These are phyloP conservation scores for Ceratotherium simum DNA, from an alignment of 2,113 vertebrate species.

Conservation along the genomic window DNA sequence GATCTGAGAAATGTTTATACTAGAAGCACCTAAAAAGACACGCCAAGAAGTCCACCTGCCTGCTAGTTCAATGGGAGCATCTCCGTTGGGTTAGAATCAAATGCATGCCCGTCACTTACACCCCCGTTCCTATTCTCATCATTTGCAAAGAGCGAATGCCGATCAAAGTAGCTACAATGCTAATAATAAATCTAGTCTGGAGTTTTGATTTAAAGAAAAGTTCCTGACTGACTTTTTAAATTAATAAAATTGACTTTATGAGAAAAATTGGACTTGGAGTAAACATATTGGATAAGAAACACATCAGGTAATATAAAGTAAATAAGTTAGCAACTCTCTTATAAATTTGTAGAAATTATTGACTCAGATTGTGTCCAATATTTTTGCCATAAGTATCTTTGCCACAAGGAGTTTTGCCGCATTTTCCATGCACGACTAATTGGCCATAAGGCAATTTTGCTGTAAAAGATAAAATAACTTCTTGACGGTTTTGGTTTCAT, in stretches of 20 bases:
- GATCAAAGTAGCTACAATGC: background rate
- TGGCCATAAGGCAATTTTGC: too few species aligned
- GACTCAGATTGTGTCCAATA: too few species aligned
- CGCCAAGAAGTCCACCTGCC: background rate
- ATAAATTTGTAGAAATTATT: slow-evolving; percentile 35
- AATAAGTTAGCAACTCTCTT: slow-evolving; percentile 2
- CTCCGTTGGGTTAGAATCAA: background rate
- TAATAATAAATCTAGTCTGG: background rate
- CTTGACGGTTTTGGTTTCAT: too few species aligned
- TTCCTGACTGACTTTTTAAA: background rate
- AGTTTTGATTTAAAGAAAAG: slow-evolving; percentile 46
- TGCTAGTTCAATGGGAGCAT: background rate
- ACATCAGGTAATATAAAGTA: background rate
- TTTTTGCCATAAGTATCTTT: too few species aligned
- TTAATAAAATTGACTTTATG: background rate
- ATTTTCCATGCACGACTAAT: too few species aligned
- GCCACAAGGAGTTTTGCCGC: too few species aligned
- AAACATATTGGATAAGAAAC: background rate
- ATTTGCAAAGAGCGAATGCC: background rate
- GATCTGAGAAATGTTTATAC: background rate
- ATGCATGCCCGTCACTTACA: background rate
- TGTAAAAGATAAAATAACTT: too few species aligned
- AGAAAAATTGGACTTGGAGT: background rate
- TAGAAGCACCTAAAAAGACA: slow-evolving; percentile 30
- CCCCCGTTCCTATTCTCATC: background rate